These are phyloP conservation scores for Orius insidiosus DNA, from an alignment of 1,140 invertebrate genomes.

Conservation along the genomic window DNA sequence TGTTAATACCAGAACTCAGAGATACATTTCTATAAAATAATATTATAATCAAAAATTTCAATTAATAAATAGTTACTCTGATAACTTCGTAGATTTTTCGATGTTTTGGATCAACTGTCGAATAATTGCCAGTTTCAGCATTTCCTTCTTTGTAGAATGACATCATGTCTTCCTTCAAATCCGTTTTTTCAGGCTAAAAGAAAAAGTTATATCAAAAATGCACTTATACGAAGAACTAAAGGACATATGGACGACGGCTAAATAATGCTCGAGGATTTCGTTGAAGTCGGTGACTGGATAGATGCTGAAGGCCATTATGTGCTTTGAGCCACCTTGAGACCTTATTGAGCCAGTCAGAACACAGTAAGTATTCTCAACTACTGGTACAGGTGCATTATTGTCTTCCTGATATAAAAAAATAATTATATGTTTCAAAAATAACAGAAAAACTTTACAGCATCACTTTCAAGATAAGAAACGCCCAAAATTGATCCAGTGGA, in stretches of 20 bases:
- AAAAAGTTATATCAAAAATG: too few species aligned
- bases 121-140: neutral
- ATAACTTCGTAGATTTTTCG: conserved; percentile 10
- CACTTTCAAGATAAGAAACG: conserved; percentile 22
- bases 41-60: too few species aligned
- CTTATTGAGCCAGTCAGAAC: conserved; percentile 44
- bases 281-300: conserved; percentile 45
- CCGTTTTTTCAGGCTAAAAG: conserved; percentile 4
- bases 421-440: neutral
- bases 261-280: conserved; percentile 44
- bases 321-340: conserved; percentile 39
- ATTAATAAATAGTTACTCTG: conserved; percentile 6
- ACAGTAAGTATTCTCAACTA: conserved; percentile 49
- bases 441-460: conserved; percentile 5
- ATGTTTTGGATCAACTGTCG: conserved; percentile 11
- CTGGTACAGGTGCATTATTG: conserved; percentile 33
- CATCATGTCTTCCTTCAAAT: conserved; percentile 14
- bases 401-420: conserved; percentile 28
- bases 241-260: conserved; percentile 30
- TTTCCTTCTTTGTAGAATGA: conserved; percentile 2
- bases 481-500: conserved; percentile 31
- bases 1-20: conserved; percentile 16
- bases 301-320: conserved; percentile 46
- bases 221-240: conserved; percentile 6
- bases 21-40: conserved; percentile 10